phyloP scores from a whole-genome alignment of 2,888 invertebrate genomes.

The Hypomecis punctinalis region DNA sequence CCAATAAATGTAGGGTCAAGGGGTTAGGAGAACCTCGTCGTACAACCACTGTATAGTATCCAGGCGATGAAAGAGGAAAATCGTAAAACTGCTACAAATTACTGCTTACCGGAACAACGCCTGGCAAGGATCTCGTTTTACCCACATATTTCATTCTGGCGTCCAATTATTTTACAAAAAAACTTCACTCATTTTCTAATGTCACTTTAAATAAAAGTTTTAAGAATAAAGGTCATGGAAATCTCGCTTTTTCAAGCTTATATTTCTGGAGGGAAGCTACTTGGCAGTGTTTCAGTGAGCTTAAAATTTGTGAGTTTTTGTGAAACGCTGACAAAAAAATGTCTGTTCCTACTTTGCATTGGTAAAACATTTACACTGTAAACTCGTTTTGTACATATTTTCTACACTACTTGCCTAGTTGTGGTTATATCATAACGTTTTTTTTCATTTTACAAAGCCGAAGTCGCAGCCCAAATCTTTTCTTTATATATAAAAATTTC shows the following conservation, averaged over 20 bases:
- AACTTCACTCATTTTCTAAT: conserved; percentile 41
- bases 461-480: no score
- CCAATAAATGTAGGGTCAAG: conserved; percentile 48
- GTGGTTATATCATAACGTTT: no score
- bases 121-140: conserved; percentile 49
- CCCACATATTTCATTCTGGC: conserved; percentile 54
- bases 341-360: neutral
- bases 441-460: no score
- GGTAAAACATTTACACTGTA: neutral
- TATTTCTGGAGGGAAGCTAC: neutral
- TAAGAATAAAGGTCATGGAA: conserved; percentile 40
- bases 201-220: conserved; percentile 37
- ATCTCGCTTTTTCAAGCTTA: conserved; percentile 20
- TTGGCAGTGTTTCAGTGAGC: conserved; percentile 10
- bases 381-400: no score
- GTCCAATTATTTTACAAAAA: conserved; percentile 38
- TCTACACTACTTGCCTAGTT: no score
- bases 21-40: conserved; percentile 44
- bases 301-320: conserved; percentile 3
- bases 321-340: neutral
- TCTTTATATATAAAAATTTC: no score
- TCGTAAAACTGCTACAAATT: conserved; percentile 54
- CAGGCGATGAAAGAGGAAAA: conserved; percentile 55
- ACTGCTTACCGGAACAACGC: conserved; percentile 45
- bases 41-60: conserved; percentile 49